Conservation (phyloP, 2,888 invertebrate genomes). For the Drosophila diplacantha region DNA sequence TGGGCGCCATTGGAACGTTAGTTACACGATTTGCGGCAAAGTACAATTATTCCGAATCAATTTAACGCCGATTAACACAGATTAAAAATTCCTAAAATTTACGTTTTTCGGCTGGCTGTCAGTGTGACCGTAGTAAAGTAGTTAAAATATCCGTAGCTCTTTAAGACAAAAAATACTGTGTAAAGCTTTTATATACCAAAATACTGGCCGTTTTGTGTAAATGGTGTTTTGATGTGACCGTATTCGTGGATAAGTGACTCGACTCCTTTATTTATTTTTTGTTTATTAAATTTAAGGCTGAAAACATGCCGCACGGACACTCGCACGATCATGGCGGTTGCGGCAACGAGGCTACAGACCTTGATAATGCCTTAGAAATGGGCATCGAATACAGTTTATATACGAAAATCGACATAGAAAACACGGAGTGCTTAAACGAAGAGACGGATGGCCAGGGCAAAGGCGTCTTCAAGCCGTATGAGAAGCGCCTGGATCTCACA, state of each 20-base stretch:
- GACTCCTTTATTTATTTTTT: constrained; percentile 27
- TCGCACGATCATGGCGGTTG: constrained; percentile 75
- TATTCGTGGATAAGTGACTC: constrained; percentile 16
- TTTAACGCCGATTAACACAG: constrained; percentile 60
- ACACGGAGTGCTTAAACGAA: constrained; percentile 95
- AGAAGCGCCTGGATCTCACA: constrained; percentile 86
- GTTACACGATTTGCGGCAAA: constrained; percentile 33
- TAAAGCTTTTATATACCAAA: background rate
- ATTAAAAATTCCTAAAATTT: constrained; percentile 49
- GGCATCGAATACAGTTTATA: constrained; percentile 83
- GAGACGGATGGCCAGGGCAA: constrained; percentile 90
- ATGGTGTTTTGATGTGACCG: constrained; percentile 5
- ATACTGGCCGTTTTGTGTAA: background rate
- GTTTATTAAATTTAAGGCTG: constrained; percentile 15
- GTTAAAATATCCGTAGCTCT: too few relatives aligned
- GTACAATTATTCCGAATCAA: constrained; percentile 35
- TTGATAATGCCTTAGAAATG: constrained; percentile 76
- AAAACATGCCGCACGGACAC: constrained; percentile 76
- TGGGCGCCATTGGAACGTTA: constrained; percentile 74
- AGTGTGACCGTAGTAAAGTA: background rate
- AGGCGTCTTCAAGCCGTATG: constrained; percentile 94
- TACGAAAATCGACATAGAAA: constrained; percentile 91
- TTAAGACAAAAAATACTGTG: background rate
- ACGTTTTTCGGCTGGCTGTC: constrained; percentile 30
- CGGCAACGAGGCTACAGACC: constrained; percentile 75